A percentile compares a stretch with the other conserved stretches of the same genome.
Conservation (phyloP, 2,888 invertebrate genomes). For the Orthosia incerta region DNA sequence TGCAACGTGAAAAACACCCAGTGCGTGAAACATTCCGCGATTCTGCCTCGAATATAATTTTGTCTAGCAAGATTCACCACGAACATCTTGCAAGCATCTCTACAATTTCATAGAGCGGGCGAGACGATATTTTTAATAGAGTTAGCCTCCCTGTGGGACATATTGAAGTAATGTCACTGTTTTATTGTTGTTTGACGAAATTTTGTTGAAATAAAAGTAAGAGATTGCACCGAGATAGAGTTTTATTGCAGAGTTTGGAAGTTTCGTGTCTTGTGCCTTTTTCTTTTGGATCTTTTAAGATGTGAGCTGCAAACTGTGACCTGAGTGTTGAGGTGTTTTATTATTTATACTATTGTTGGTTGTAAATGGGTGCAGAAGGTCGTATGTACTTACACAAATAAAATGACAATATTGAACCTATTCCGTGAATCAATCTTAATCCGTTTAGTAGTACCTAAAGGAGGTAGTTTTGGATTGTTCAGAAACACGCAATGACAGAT, state of each 20-base stretch:
- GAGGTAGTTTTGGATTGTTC: neutral
- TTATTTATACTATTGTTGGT: neutral
- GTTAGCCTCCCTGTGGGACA: conserved; percentile 64
- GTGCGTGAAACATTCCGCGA: conserved; percentile 78
- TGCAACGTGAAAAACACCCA: conserved; percentile 32
- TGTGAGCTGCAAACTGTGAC: conserved; percentile 17
- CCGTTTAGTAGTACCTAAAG: neutral
- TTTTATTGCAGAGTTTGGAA: conserved; percentile 53
- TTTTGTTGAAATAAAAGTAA: conserved; percentile 65
- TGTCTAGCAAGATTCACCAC: conserved; percentile 83
- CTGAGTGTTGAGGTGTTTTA: conserved; percentile 18
- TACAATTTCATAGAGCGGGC: conserved; percentile 79
- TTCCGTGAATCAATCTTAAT: neutral
- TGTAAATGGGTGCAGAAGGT: too few relatives aligned
- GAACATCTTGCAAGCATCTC: conserved; percentile 80
- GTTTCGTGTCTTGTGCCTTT: conserved; percentile 34
- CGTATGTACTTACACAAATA: too few relatives aligned
- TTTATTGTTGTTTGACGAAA: conserved; percentile 68
- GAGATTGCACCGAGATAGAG: conserved; percentile 55
- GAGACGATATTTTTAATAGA: conserved; percentile 76
- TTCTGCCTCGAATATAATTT: conserved; percentile 86
- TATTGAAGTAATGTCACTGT: conserved; percentile 61
- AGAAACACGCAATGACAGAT: neutral
- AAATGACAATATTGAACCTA: too few relatives aligned
- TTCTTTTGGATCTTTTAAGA: conserved; percentile 44